Evolutionary conservation across 53 echinoderm and acorn worm species (phyloP), one percentile per base, ranked within the genome.

Genomic region (Apostichopus leukothele): DNA sequence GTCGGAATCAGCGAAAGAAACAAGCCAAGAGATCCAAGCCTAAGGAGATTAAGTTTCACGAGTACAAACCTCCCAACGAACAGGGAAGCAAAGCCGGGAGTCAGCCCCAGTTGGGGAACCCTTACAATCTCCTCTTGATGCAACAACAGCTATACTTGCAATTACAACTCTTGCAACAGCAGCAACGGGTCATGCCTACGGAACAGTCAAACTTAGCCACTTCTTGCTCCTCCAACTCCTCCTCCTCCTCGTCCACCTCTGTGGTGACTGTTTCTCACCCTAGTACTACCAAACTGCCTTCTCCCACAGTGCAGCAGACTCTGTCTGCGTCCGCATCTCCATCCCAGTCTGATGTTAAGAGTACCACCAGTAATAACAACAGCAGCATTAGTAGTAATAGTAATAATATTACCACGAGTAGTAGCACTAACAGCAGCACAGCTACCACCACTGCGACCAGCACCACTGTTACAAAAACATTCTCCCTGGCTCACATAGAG

Each of bases 41-140:
- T 1, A 99, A 99, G 86, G 99, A 99, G 94, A 99, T 99, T 25
- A 99, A 99, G 83, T 99, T 99, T 61, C 99, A 99, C 76, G 99
- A 99, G 89, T 99, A 99, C 87, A 96, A 96, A 67, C 99, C 99
- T 16, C 99, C 99, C 6, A 99, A 99, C 80, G 99, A 99, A 75
- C 92, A 92, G 83, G 86, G 92, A 9, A 96, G 84, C 68, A 96
- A 96, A 84, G 59, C 91, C 9, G 89, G 86, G 57, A 91, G 84
- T 75, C 83, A 91, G 52, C 76, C 94, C 20, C 76, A 90, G 7
- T 86, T 86, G 60, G 89, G 90, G 73, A 93, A 93, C 75, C 95
- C 95, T 0, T 96, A 96, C 78, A 94, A 96, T 74, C 89, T 99
- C 50, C 89, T 99, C 52, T 84, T 99, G 59, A 91, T 93, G 96